Percentiles rank a stretch among this genome's conserved stretches.
These are phyloP conservation scores for Podiceps cristatus DNA, from an alignment of 2,113 vertebrate genomes.

Conservation along the genomic window DNA sequence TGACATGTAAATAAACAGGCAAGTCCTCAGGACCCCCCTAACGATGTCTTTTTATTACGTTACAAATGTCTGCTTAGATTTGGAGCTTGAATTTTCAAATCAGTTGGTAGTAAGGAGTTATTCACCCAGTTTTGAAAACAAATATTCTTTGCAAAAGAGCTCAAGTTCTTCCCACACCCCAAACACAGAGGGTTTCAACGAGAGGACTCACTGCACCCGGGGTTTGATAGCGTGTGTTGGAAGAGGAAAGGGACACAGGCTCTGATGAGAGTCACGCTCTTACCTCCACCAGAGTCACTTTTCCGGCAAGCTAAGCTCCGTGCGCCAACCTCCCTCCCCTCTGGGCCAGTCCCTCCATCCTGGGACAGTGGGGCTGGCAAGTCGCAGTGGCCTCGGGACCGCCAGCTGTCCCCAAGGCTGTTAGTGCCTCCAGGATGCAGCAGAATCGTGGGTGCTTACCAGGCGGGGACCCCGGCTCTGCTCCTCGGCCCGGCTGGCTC, in stretches of 20 bases:
- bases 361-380: neutral
- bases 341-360: neutral
- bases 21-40: neutral
- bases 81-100: neutral
- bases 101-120: neutral
- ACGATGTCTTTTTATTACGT: neutral
- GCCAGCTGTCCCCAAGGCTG: neutral
- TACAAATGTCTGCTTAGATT: neutral
- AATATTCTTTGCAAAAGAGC: neutral
- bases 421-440: neutral
- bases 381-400: neutral
- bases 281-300: neutral
- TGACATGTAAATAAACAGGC: neutral
- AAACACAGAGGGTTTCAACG: fast-evolving
- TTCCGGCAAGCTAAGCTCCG: neutral
- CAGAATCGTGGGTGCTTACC: conserved; percentile 36
- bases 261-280: neutral
- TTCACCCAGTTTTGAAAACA: neutral
- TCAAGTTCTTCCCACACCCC: neutral
- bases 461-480: fast-evolving
- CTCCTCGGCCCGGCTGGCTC: neutral
- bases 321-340: neutral
- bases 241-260: neutral
- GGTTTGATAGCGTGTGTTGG: neutral
- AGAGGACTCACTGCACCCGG: no score